Evolutionary conservation across 1,140 invertebrate genomes (phyloP).

Genomic region (Micrasema minimum): DNA sequence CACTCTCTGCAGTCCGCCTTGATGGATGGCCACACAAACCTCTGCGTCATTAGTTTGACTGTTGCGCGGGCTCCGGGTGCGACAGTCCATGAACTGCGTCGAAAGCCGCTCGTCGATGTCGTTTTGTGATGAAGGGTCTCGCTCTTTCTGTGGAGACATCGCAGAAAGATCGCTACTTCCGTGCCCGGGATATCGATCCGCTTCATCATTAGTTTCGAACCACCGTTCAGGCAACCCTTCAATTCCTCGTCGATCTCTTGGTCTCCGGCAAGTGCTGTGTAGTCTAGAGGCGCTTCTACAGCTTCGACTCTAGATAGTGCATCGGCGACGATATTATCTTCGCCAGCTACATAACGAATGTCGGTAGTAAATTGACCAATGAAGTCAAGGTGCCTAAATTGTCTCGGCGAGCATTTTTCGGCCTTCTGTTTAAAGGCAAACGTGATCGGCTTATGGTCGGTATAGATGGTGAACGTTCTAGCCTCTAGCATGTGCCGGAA

Average conservation of each 20-base stretch:
- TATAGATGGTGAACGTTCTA: background rate
- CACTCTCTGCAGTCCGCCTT: slow-evolving; percentile 36
- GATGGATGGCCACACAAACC: background rate
- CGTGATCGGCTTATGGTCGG: background rate
- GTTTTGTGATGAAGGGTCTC: background rate
- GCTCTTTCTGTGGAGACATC: background rate
- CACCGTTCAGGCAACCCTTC: background rate
- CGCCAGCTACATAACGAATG: background rate
- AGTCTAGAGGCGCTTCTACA: background rate
- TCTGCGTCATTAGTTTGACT: background rate
- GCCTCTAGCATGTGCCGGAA: slow-evolving; percentile 18
- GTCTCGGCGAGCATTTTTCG: slow-evolving; percentile 2
- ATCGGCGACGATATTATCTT: background rate
- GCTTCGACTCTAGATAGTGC: background rate
- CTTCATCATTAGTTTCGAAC: background rate
- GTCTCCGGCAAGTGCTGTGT: background rate
- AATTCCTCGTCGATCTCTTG: background rate
- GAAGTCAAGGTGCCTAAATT: slow-evolving; percentile 4
- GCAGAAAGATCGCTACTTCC: background rate
- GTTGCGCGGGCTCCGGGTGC: too few relatives aligned
- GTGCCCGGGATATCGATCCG: background rate
- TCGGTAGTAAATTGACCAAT: background rate
- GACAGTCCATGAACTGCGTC: background rate
- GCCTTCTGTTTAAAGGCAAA: slow-evolving; percentile 7
- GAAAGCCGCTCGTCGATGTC: background rate